Evolutionary conservation across 2,888 invertebrate species (phyloP).

Genomic region (Leucophenga maculata): DNA sequence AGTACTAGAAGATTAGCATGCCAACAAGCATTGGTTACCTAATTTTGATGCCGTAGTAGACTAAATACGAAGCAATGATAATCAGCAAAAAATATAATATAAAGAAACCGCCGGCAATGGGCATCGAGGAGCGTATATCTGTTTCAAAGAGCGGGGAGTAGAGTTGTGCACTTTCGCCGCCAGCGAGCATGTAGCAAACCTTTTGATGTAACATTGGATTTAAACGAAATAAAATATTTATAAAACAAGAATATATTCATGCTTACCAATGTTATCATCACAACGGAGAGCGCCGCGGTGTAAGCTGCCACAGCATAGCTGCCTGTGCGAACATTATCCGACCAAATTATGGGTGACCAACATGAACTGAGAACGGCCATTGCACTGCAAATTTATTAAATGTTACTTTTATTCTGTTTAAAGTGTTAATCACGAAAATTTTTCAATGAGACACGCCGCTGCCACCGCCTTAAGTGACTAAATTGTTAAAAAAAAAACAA

Average conservation of each 20-base stretch:
- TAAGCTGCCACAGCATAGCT: conserved; percentile 86
- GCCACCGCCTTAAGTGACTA: not conserved
- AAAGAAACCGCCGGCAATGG: conserved; percentile 77
- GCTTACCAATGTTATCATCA: conserved; percentile 78
- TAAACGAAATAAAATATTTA: too few species aligned
- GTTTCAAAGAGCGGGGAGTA: conserved; percentile 93
- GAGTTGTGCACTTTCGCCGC: conserved; percentile 91
- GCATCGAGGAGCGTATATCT: conserved; percentile 82
- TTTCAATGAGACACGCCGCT: not conserved
- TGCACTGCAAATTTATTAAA: not conserved
- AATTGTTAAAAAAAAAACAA: too few species aligned
- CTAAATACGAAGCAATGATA: conserved; percentile 75
- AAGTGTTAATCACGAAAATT: not conserved
- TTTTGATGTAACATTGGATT: conserved; percentile 32
- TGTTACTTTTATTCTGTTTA: not conserved
- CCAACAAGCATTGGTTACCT: conserved; percentile 52
- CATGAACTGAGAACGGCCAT: conserved; percentile 83
- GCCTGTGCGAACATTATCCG: conserved; percentile 82
- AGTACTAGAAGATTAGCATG: not conserved
- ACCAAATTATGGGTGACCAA: conserved; percentile 93
- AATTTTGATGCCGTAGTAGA: conserved; percentile 68
- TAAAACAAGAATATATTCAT: too few species aligned
- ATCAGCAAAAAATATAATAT: conserved; percentile 66
- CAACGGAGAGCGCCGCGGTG: conserved; percentile 81
- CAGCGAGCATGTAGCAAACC: conserved; percentile 83